phyloP scores from a whole-genome alignment of 2,113 vertebrate genomes.

The Apaloderma vittatum region DNA sequence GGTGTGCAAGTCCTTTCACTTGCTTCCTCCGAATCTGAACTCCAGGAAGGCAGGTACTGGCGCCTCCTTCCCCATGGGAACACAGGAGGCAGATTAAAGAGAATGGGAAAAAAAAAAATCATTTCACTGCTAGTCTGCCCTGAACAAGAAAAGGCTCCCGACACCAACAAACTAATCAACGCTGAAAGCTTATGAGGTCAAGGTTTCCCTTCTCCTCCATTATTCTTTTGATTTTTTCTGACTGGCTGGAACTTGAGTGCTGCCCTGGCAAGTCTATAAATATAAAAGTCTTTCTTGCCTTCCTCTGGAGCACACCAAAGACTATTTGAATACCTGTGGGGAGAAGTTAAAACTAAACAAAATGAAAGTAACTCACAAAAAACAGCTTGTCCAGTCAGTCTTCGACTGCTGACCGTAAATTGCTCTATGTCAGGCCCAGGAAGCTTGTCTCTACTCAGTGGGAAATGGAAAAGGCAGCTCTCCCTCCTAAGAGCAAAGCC shows the following conservation, averaged over 20 bases:
- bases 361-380: neutral
- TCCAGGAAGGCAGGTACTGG: neutral
- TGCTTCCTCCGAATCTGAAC: neutral
- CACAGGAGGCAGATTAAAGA: slow-evolving; percentile 32
- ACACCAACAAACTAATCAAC: slow-evolving; percentile 66
- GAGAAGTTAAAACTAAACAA: slow-evolving; percentile 3
- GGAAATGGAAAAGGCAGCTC: neutral
- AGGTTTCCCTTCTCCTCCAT: slow-evolving; percentile 50
- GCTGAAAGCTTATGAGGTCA: slow-evolving; percentile 60
- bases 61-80: neutral
- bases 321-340: neutral
- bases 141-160: slow-evolving; percentile 28
- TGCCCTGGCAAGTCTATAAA: slow-evolving; percentile 38
- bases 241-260: neutral
- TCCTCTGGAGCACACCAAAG: neutral
- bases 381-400: neutral
- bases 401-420: neutral
- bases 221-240: slow-evolving; percentile 51
- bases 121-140: slow-evolving; percentile 35
- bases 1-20: neutral
- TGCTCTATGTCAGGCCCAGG: neutral
- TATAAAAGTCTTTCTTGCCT: neutral
- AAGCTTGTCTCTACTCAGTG: neutral
- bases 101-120: neutral
- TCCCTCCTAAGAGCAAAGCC: neutral